A percentile compares a stretch with the other conserved stretches of the same genome.
Evolutionary conservation across 2,888 invertebrate species (phyloP).

Genomic region (Gasteruption jaculator): DNA sequence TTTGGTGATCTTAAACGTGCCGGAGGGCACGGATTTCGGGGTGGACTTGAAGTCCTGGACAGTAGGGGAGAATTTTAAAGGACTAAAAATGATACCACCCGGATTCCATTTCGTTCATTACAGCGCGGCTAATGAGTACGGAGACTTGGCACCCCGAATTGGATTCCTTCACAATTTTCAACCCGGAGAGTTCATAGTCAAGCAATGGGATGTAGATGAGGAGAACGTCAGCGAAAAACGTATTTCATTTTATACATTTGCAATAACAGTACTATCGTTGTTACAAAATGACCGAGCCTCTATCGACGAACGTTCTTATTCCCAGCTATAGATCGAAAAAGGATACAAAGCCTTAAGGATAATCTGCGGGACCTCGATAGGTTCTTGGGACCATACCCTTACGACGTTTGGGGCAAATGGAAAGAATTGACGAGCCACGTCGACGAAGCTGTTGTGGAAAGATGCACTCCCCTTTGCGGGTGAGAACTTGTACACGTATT

Average conservation of each 20-base stretch:
- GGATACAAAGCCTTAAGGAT: constrained; percentile 61
- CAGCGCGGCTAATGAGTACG: constrained; percentile 55
- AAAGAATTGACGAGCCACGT: constrained; percentile 63
- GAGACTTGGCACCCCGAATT: constrained; percentile 59
- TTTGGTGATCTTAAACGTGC: constrained; percentile 80
- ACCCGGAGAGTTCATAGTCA: constrained; percentile 77
- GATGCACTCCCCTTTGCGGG: constrained; percentile 69
- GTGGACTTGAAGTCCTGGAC: constrained; percentile 89
- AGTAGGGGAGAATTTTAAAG: constrained; percentile 86
- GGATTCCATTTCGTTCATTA: constrained; percentile 93
- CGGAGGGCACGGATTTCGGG: constrained; percentile 92
- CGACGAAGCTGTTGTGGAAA: constrained; percentile 51
- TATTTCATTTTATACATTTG: constrained; percentile 28
- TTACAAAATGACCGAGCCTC: background rate
- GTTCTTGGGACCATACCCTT: constrained; percentile 88
- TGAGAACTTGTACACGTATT: constrained; percentile 33
- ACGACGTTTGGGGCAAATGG: constrained; percentile 85
- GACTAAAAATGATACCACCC: constrained; percentile 98
- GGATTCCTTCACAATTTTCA: constrained; percentile 86
- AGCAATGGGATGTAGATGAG: constrained; percentile 75
- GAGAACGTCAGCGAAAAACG: constrained; percentile 67
- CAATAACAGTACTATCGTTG: background rate
- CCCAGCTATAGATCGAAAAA: constrained; percentile 60
- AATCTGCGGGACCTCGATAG: constrained; percentile 71
- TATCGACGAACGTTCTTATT: constrained; percentile 6